Evolutionary conservation across 1,140 invertebrate species (phyloP), one percentile per base, ranked within the genome.

Genomic region (Sminthurinus signatus): DNA sequence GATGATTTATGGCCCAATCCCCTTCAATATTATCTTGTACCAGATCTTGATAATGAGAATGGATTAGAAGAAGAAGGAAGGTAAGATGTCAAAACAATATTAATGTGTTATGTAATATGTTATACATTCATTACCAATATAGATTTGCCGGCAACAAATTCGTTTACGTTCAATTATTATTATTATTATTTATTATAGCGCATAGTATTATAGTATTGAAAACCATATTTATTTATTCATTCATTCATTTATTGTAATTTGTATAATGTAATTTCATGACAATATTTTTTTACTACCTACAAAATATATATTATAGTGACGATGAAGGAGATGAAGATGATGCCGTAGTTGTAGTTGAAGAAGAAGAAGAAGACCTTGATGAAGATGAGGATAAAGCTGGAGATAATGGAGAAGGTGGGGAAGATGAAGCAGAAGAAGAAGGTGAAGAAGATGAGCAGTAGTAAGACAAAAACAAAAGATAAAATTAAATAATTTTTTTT

Each of bases 1-100:
- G 91, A 93, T 75, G 90, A 93, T 74, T 84, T 94, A 75, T 94
- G 89, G 89, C 86, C 88, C 50, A 94, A 94, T 80, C 91, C 91
- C 60, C 80, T 94, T 62, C 84, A 85, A 72, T 86, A 86, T 73
- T 86, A 83, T 74, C 76, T 93, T 69, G 87, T 89, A 65, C 86
- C 88, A 66, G 87, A 88, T 75, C 84, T 86, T 73, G 86, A 88
- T 61, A 82, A 85, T 55, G 85, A 87, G 73, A 84, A 84, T 74
- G 82, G 81, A 12, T 77, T 81, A 17, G 82, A 83, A 29, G 81
- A 79, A 21, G 79, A 80, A 50, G 79, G 74, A 71, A 48, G 76
- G 78, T 58, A 73, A 74, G 19, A 19, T 19, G 12, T 62, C 19
- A 51, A 15, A 39, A 14, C 42, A 31, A 4, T 57, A 21, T 27